Conservation (phyloP, 1,140 invertebrate species). For the Lepidurus couesii region DNA sequence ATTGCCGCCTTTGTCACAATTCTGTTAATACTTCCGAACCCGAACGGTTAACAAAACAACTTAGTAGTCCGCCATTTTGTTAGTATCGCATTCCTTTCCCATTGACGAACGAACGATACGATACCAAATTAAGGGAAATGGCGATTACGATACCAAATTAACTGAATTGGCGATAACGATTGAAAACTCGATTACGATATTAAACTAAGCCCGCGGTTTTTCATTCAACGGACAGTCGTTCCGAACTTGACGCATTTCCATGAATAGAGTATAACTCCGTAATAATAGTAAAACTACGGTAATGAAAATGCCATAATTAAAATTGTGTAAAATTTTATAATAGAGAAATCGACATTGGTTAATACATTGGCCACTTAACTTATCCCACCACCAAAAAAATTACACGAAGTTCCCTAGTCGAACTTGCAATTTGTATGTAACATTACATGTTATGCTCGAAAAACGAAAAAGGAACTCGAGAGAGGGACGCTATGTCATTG, state of each 20-base stretch:
- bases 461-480: neutral
- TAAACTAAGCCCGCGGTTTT: no score
- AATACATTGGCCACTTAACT: constrained; percentile 3
- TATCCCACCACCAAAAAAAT: neutral
- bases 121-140: neutral
- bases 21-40: neutral
- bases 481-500: neutral
- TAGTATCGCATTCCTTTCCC: neutral
- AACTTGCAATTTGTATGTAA: neutral
- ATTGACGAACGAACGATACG: neutral
- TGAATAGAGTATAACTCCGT: no score
- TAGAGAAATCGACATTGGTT: neutral
- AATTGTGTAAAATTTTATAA: neutral
- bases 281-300: neutral
- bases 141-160: neutral
- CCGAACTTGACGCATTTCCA: no score
- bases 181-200: no score
- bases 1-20: neutral
- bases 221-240: no score
- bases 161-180: no score
- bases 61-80: neutral
- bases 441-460: neutral
- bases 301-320: neutral
- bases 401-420: neutral
- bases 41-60: constrained; percentile 1